Conservation (phyloP, 2,888 invertebrate genomes). For the Galerucella nymphaeae region DNA sequence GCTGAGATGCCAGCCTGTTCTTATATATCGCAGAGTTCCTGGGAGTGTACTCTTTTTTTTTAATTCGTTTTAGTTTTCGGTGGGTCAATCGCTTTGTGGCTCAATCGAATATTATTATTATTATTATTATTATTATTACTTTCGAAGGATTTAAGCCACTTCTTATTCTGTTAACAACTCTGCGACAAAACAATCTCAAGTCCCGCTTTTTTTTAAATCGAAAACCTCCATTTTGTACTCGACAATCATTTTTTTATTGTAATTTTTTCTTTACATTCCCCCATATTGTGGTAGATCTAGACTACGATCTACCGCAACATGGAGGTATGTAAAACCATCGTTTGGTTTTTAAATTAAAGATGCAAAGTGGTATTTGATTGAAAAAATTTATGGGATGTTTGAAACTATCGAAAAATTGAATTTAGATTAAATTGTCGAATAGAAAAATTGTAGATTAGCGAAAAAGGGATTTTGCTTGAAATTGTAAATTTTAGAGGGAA, state of each 20-base stretch:
- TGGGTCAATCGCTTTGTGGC: slow-evolving; percentile 26
- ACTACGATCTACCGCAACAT: too few species aligned
- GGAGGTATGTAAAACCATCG: too few species aligned
- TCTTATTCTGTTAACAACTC: background rate
- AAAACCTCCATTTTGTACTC: background rate
- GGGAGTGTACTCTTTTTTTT: slow-evolving; percentile 52
- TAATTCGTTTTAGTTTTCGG: slow-evolving; percentile 19
- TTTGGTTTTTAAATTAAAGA: background rate
- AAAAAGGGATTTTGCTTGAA: background rate
- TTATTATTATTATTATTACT: background rate
- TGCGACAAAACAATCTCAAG: background rate
- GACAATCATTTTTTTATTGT: too few species aligned
- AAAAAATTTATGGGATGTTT: background rate
- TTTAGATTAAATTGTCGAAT: background rate
- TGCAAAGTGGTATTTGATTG: background rate
- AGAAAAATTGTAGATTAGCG: background rate
- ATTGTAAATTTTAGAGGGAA: background rate
- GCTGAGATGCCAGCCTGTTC: slow-evolving; percentile 55
- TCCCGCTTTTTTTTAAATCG: background rate
- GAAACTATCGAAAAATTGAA: background rate
- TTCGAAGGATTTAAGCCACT: slow-evolving; percentile 3
- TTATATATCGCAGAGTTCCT: slow-evolving; percentile 53
- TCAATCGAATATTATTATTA: slow-evolving; percentile 16
- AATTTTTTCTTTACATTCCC: too few species aligned
- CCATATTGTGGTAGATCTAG: too few species aligned